Base-by-base conservation (phyloP, 2,888 invertebrate species). In the Sturmia bella region DNA sequence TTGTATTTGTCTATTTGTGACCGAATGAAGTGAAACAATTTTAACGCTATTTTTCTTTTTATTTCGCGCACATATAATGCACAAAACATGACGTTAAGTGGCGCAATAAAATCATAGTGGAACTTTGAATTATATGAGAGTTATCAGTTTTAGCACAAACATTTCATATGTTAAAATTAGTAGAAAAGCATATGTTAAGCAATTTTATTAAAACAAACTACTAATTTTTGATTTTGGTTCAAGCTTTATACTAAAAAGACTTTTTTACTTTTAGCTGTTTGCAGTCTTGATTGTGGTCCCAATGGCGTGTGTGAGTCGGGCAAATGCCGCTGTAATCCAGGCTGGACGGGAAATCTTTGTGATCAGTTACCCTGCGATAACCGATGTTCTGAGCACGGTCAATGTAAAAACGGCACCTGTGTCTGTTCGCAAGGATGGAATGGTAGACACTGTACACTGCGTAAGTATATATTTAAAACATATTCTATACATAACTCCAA, bases 361-460 rank as follows among this genome's bases (percentile, higher is more conserved):
- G 97, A 97, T 91, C 96, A 97, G 87, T 93, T 96, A 85, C 96
- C 97, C 24, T 99, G 99, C 91, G 98, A 99, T 91, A 91, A 93
- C 82, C 94, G 98, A 82, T 99, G 99, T 91, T 95, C 96, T 70
- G 96, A 96, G 87, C 98, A 99, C 89, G 99, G 99, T 19, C 97
- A 97, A 89, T 99, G 99, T 92, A 95, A 96, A 90, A 99, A 99
- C 91, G 99, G 99, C 80, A 98, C 98, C 63, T 99, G 99, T 91
- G 96, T 98, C 72, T 99, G 99, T 91, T 96, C 97, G 69, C 96
- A 97, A 90, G 99, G 99, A 84, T 99, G 99, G 99, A 99, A 99
- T 91, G 99, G 99, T 85, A 94, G 95, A 87, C 98, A 99, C 90
- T 99, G 99, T 92, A 98, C 98, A 79, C 91, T 99, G 87, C 97